Conservation (phyloP, 2,113 vertebrate species). For the Columba livia region DNA sequence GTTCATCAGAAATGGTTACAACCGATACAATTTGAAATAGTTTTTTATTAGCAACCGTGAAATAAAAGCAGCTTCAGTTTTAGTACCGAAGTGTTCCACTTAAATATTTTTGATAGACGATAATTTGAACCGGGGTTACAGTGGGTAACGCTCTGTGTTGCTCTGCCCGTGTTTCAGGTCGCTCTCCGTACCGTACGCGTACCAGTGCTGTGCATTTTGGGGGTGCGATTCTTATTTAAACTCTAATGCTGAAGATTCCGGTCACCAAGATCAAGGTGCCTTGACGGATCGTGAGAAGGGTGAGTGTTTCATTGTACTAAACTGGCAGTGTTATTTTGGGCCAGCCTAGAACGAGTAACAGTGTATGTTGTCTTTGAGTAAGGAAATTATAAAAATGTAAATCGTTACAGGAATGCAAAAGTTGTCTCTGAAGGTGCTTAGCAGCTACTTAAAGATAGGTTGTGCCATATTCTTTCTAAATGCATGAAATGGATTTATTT, state of each 20-base stretch:
- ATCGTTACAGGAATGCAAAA: neutral
- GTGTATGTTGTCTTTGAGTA: neutral
- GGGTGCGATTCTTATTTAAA: conserved; percentile 83
- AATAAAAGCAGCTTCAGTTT: neutral
- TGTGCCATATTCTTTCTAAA: neutral
- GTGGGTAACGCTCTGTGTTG: neutral
- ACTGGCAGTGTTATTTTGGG: neutral
- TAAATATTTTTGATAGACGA: neutral
- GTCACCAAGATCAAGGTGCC: conserved; percentile 75
- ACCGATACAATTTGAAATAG: neutral
- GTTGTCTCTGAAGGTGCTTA: neutral
- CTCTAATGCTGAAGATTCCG: conserved; percentile 75
- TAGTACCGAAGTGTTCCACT: neutral
- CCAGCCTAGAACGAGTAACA: neutral
- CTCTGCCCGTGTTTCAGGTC: conserved; percentile 77
- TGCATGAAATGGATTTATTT: neutral
- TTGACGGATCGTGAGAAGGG: conserved; percentile 67
- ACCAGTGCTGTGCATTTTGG: conserved; percentile 96
- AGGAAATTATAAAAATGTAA: neutral
- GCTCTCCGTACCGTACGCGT: conserved; percentile 94
- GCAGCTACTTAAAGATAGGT: neutral
- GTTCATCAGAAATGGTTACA: neutral
- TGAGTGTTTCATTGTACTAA: neutral
- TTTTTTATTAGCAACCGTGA: neutral
- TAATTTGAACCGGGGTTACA: neutral